These are phyloP conservation scores for Chitala chitala DNA, from an alignment of 2,113 vertebrate species.

Conservation along the genomic window DNA sequence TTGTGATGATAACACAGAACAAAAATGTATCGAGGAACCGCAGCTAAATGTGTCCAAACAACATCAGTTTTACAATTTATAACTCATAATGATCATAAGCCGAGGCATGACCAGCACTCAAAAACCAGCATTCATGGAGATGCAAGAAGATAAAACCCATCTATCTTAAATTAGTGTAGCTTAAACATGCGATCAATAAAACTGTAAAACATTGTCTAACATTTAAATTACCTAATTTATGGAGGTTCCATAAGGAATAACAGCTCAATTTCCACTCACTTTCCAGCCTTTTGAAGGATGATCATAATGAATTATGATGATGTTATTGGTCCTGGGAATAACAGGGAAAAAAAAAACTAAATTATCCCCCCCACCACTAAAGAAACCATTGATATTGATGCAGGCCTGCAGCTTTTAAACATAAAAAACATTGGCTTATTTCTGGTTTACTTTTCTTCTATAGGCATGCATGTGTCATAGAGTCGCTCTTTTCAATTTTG, in stretches of 20 bases:
- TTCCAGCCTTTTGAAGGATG: background rate
- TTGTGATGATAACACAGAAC: conserved; percentile 2
- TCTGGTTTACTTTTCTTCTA: too few species aligned
- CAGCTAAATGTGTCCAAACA: conserved; percentile 16
- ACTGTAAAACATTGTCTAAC: conserved; percentile 27
- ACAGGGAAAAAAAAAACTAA: background rate
- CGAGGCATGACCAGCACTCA: conserved; percentile 21
- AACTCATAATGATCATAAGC: conserved; percentile 14
- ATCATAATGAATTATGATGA: conserved; percentile 10
- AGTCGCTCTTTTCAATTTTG: too few species aligned
- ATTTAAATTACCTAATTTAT: conserved; percentile 31
- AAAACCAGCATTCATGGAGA: conserved; percentile 24
- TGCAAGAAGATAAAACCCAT: conserved; percentile 24
- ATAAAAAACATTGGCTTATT: too few species aligned
- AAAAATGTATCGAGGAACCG: background rate
- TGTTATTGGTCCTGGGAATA: background rate
- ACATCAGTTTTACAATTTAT: conserved; percentile 23
- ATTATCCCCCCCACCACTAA: background rate
- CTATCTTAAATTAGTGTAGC: conserved; percentile 24
- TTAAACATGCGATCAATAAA: conserved; percentile 27
- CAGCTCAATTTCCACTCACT: conserved; percentile 7
- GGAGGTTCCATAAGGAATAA: conserved; percentile 18
- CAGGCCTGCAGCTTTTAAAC: background rate
- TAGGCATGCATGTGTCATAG: too few species aligned
- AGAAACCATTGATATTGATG: background rate